Evolutionary conservation across 2,113 vertebrate species (phyloP), one percentile per base, ranked within the genome.

Genomic region (Corythaixoides concolor): DNA sequence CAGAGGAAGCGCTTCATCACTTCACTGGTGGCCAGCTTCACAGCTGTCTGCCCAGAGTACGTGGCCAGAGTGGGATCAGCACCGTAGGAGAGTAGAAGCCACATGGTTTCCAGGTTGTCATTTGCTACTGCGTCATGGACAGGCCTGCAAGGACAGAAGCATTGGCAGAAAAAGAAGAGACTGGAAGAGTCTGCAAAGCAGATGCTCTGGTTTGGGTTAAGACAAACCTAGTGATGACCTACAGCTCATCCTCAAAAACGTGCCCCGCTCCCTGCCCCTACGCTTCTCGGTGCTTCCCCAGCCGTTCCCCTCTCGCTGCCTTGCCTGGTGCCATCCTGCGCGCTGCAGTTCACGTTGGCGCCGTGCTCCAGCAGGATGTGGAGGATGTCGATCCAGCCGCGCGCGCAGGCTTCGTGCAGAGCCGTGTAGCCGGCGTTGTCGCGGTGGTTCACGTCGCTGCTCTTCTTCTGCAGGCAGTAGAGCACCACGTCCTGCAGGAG

Each of bases 341-440:
- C 99, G 0, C 99, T 99, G 97, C 99, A 99, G 98, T 99, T 99
- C 33, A 99, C 99, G 1, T 99, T 99, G n/a, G 99, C 99, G 0
- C 99, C 99, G 1, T 99, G 98, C 96, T 99, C 98, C 43, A 99
- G 98, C 80, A 99, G 98, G 78, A 99, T 98, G 98, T 99, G 98
- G 70, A 99, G 98, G 62, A 99, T 99, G 93, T 99, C 98, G 0
- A 98, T 98, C 99, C 99, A 99, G 88, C 99, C 99, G 8, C 99
- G 98, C 1, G 99, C 99, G 2, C 99, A 99, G 32, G 99, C 99
- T 96, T 99, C 99, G 0, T 99, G 99, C 81, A 99, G 98, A 17
- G 99, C 99, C 0, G 99, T 99, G 97, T 99, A 99, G 49, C 99
- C 99, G 0, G 99, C 99, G 0, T 99, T 99, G 96, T 99, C 99